A percentile compares a stretch with the other conserved stretches of the same genome.
Evolutionary conservation across 2,797 vertebrate genomes (phyloP).

Genomic region (Scolopax rusticola): DNA sequence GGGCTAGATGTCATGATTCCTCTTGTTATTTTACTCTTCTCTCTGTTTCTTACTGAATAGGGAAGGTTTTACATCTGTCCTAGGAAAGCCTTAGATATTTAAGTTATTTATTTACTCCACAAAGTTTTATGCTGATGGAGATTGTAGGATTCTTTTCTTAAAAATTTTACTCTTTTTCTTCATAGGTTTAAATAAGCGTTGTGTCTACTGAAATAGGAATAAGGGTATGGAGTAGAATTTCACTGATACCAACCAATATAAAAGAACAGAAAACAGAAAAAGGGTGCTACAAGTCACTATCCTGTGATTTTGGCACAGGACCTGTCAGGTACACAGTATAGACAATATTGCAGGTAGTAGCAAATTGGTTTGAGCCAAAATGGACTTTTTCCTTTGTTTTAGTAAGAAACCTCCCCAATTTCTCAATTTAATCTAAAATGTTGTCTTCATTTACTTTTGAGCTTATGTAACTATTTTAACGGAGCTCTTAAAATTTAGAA

Average conservation of each 20-base stretch:
- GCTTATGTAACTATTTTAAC: not conserved
- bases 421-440: not conserved
- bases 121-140: not conserved
- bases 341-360: not conserved
- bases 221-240: not conserved
- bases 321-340: not conserved
- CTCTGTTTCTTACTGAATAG: not conserved
- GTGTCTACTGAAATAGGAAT: not conserved
- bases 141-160: not conserved
- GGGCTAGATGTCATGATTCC: not conserved
- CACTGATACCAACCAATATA: fast-evolving
- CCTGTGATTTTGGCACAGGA: not conserved
- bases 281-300: not conserved
- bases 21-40: not conserved
- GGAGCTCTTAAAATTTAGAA: not conserved
- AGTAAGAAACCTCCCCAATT: fast-evolving
- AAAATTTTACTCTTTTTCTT: not conserved
- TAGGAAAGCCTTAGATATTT: not conserved
- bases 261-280: not conserved
- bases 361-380: not conserved
- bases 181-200: not conserved
- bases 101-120: not conserved
- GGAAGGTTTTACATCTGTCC: not conserved
- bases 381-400: not conserved
- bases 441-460: not conserved